phyloP scores from a whole-genome alignment of 2,888 invertebrate species.

The Andrena bicolor region DNA sequence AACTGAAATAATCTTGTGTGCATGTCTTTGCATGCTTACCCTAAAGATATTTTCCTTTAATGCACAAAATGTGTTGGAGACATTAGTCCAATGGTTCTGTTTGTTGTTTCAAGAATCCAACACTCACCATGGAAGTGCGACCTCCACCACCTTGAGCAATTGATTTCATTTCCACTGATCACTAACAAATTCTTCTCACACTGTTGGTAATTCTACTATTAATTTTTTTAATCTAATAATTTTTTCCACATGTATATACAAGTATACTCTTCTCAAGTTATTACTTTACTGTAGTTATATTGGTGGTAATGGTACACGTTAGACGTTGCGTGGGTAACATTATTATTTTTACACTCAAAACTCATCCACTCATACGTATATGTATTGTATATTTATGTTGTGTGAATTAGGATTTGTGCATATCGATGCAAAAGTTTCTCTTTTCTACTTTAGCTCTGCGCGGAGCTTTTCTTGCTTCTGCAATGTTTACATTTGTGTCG shows the following conservation, averaged over 20 bases:
- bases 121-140: slow-evolving; percentile 82
- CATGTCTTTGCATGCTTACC: slow-evolving; percentile 53
- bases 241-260: slow-evolving; percentile 42
- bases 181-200: slow-evolving; percentile 80
- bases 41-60: slow-evolving; percentile 39
- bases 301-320: slow-evolving; percentile 36
- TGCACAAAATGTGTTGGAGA: slow-evolving; percentile 46
- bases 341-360: slow-evolving; percentile 13
- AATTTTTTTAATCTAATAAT: slow-evolving; percentile 59
- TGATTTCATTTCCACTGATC: slow-evolving; percentile 79
- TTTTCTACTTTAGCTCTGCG: neutral
- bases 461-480: neutral
- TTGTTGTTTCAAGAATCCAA: slow-evolving; percentile 82
- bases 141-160: slow-evolving; percentile 82
- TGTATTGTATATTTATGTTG: slow-evolving; percentile 1
- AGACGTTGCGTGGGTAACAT: slow-evolving; percentile 8
- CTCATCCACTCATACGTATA: neutral
- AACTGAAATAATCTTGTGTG: slow-evolving; percentile 47
- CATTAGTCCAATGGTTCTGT: slow-evolving; percentile 58
- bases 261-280: slow-evolving; percentile 14
- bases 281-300: slow-evolving; percentile 26
- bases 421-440: slow-evolving; percentile 12
- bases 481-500: slow-evolving; percentile 58
- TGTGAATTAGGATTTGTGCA: slow-evolving; percentile 18
- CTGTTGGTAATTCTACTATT: slow-evolving; percentile 74